Conservation (phyloP, 2,797 vertebrate species). For the Bothrops alternatus region DNA sequence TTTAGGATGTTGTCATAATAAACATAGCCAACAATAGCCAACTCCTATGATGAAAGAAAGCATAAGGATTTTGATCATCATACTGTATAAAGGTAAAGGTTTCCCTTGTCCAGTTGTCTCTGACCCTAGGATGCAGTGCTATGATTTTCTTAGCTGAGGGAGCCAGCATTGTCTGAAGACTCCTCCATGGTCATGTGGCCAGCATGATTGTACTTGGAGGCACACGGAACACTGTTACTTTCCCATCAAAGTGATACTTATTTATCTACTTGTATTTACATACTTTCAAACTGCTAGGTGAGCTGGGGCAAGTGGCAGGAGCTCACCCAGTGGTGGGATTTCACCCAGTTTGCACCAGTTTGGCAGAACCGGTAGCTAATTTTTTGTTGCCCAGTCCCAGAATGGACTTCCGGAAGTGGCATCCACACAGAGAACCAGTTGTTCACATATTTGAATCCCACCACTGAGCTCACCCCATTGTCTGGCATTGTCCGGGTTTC, state of each 20-base stretch:
- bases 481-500: not conserved
- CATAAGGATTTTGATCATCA: not conserved
- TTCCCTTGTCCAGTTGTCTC: not conserved
- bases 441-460: too few relatives aligned
- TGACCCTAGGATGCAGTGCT: not conserved
- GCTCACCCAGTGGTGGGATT: too few relatives aligned
- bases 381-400: too few relatives aligned
- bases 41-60: not conserved
- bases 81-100: not conserved
- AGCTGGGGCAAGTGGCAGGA: not conserved
- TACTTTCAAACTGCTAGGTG: not conserved
- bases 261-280: not conserved
- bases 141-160: not conserved
- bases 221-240: not conserved
- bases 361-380: too few relatives aligned
- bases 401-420: too few relatives aligned
- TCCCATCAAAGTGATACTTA: not conserved
- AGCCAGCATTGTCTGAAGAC: not conserved
- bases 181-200: not conserved
- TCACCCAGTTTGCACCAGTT: too few relatives aligned
- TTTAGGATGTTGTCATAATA: not conserved
- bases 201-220: not conserved
- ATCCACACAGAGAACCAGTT: too few relatives aligned
- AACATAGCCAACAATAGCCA: not conserved
- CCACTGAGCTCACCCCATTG: too few relatives aligned